These are phyloP conservation scores for Nestor notabilis DNA, from an alignment of 2,113 vertebrate genomes.

Conservation along the genomic window DNA sequence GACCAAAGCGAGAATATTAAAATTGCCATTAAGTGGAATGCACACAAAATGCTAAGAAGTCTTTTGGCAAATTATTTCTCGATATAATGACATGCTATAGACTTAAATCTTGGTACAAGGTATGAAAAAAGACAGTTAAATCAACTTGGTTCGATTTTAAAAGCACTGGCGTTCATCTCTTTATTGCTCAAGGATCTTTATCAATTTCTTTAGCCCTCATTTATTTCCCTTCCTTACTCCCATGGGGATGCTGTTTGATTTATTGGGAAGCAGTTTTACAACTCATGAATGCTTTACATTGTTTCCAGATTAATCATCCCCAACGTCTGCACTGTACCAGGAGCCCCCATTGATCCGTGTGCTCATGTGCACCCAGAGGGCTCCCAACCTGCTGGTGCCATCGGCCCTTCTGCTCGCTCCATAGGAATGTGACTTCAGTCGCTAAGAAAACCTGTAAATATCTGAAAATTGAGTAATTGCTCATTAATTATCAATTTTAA, in stretches of 20 bases:
- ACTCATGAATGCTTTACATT: slow-evolving; percentile 75
- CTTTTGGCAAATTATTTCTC: slow-evolving; percentile 73
- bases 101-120: slow-evolving; percentile 73
- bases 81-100: slow-evolving; percentile 63
- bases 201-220: slow-evolving; percentile 77
- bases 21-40: slow-evolving; percentile 63
- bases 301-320: slow-evolving; percentile 72
- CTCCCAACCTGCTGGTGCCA: not conserved
- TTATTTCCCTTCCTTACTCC: slow-evolving; percentile 73
- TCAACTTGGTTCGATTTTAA: slow-evolving; percentile 79
- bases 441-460: not conserved
- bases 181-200: slow-evolving; percentile 76
- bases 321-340: not conserved
- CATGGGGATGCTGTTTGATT: slow-evolving; percentile 73
- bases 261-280: slow-evolving; percentile 77
- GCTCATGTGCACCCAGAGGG: not conserved
- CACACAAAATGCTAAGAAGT: slow-evolving; percentile 48
- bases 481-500: slow-evolving; percentile 20
- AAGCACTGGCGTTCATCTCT: slow-evolving; percentile 70
- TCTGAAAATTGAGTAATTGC: not conserved
- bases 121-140: slow-evolving; percentile 74
- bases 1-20: slow-evolving; percentile 65
- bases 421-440: not conserved
- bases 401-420: not conserved
- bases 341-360: not conserved